A percentile compares a stretch with the other conserved stretches of the same genome.
Conservation (phyloP, 2,888 invertebrate species). For the Cinara cedri region DNA sequence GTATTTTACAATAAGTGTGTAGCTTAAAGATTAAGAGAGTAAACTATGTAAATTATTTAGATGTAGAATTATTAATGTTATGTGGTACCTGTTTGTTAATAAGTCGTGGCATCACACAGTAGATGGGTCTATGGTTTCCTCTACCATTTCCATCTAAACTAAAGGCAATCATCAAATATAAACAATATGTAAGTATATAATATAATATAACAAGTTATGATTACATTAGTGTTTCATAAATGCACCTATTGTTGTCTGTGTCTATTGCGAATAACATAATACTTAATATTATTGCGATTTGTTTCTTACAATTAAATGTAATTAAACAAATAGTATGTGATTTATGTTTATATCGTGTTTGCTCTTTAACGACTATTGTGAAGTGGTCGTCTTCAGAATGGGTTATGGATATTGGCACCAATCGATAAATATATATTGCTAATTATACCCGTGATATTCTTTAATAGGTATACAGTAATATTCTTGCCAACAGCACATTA, state of each 20-base stretch:
- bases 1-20: constrained; percentile 3
- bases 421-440: constrained; percentile 44
- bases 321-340: neutral
- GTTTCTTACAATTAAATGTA: too few relatives aligned
- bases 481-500: constrained; percentile 43
- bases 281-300: neutral
- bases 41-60: constrained; percentile 22
- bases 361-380: neutral
- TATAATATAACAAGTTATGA: neutral
- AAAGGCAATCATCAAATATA: constrained; percentile 9
- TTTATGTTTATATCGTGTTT: constrained; percentile 16
- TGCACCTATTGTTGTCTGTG: neutral
- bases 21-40: constrained; percentile 28
- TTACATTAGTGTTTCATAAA: constrained; percentile 3
- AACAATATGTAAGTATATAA: constrained; percentile 24
- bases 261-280: neutral
- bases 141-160: constrained; percentile 26
- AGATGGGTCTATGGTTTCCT: constrained; percentile 16
- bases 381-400: neutral
- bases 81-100: constrained; percentile 13
- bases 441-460: constrained; percentile 44
- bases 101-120: neutral
- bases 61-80: constrained; percentile 30
- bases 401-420: constrained; percentile 33
- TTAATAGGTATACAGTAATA: constrained; percentile 36